phyloP scores from a whole-genome alignment of 1,140 invertebrate species.

The Magallana gigas region DNA sequence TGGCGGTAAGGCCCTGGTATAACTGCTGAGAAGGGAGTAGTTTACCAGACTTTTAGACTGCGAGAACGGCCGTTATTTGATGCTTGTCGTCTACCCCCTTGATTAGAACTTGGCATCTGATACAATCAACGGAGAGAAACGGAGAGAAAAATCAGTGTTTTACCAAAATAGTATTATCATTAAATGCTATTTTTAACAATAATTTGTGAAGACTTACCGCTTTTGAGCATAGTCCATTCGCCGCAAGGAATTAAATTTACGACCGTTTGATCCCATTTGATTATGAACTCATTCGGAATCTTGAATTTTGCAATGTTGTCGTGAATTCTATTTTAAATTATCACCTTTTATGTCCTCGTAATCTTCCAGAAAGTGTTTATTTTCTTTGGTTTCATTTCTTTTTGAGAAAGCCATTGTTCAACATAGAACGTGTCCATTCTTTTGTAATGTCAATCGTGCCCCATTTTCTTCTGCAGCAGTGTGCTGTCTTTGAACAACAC shows the following conservation, averaged over 20 bases:
- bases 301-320: constrained; percentile 1
- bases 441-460: background rate
- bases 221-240: background rate
- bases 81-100: background rate
- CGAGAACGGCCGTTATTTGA: constrained; percentile 5
- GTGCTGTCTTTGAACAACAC: background rate
- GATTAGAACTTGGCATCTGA: background rate
- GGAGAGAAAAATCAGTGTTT: background rate
- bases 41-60: background rate
- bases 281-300: background rate
- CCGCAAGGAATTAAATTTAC: background rate
- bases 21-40: background rate
- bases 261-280: background rate
- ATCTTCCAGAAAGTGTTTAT: too few species aligned
- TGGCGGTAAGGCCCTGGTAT: background rate
- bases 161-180: background rate
- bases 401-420: constrained; percentile 2
- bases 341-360: too few species aligned
- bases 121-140: background rate
- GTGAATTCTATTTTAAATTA: too few species aligned
- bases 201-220: background rate
- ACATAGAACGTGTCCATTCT: background rate
- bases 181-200: background rate
- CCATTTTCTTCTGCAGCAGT: background rate
- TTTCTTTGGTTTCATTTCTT: too few species aligned